phyloP scores from a whole-genome alignment of 2,113 vertebrate species.

The Pipra filicauda region DNA sequence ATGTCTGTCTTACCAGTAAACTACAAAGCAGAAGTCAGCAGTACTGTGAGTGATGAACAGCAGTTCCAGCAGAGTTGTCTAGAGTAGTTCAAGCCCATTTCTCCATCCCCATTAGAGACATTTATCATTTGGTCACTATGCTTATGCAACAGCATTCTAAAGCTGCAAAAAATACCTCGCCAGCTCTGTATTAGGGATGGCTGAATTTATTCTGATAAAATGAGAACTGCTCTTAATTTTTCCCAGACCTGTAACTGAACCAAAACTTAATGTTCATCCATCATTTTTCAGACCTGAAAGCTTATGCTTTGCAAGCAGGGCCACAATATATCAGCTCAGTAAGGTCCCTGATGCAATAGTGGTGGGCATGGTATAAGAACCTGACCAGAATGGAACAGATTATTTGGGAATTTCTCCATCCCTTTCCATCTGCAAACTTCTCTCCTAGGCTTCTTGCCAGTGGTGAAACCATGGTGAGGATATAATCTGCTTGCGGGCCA shows the following conservation, averaged over 20 bases:
- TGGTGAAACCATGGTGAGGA: slow-evolving; percentile 8
- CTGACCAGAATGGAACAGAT: slow-evolving; percentile 47
- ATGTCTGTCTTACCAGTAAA: background rate
- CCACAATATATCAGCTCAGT: background rate
- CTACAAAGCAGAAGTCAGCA: background rate
- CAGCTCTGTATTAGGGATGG: slow-evolving; percentile 38
- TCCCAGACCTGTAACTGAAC: slow-evolving; percentile 54
- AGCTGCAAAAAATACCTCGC: background rate
- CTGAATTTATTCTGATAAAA: slow-evolving; percentile 47
- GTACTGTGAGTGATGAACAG: background rate
- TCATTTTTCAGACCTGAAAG: slow-evolving; percentile 42
- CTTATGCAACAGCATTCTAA: slow-evolving; percentile 50
- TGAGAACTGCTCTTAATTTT: slow-evolving; percentile 28
- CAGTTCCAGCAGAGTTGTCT: background rate
- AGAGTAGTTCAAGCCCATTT: slow-evolving; percentile 31
- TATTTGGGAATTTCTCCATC: slow-evolving; percentile 62
- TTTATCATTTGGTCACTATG: slow-evolving; percentile 64
- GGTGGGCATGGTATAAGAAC: background rate
- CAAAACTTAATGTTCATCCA: slow-evolving; percentile 50
- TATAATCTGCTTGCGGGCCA: slow-evolving; percentile 13
- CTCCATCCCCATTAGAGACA: slow-evolving; percentile 23
- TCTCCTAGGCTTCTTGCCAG: slow-evolving; percentile 46
- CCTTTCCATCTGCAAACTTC: slow-evolving; percentile 49
- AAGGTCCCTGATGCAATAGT: background rate
- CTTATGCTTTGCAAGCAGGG: slow-evolving; percentile 10